Base-by-base conservation (phyloP, 2,113 vertebrate genomes). In the Catagonus wagneri region DNA sequence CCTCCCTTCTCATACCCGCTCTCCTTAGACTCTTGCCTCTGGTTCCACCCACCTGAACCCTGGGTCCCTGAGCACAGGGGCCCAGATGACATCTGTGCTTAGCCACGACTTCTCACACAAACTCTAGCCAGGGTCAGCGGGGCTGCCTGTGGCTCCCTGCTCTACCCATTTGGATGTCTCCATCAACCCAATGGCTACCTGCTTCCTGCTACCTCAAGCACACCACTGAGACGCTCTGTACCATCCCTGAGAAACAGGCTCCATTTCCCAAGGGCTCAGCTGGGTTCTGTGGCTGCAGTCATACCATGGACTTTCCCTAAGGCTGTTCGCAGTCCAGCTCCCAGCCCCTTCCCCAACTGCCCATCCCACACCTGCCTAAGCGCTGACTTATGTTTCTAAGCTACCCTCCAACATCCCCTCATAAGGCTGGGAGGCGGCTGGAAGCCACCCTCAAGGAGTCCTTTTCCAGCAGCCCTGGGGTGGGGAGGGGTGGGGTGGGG, bases 221-320 rank as follows among this genome's bases (percentile, higher is more conserved):
- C 0, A 1, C 7, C 0, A 3, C 54, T 7, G 63, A 81, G 60
- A 50, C 2, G 23, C 36, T n/a, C 34, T 52, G 23, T 0, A 7
- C 8, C 15, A 5, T 13, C 7, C 22, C 34, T 2, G 36, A 87
- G 88, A 96, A 81, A 75, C n/a, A 58, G 8, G 36, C 44, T 80
- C 56, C 29, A 25, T 61, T 15, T 71, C 50, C 80, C 66, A 39
- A 0, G 3, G 71, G 83, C 16, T 61, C 36, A 4, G 19, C 14
- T 87, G 39, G 44, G 50, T 65, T 25, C 29, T 29, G 1, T 36
- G 65, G 19, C n/a, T 58, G 8, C 3, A 20, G 29, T 36, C 12
- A 16, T 7, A 50, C 66, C 13, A 27, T 29, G 19, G 22, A 32
- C 63, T 71, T 71, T 79, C 89, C 63, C 32, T 25, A 65, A 27